Base-by-base conservation (phyloP, 2,797 vertebrate species). In the Poecilia picta region DNA sequence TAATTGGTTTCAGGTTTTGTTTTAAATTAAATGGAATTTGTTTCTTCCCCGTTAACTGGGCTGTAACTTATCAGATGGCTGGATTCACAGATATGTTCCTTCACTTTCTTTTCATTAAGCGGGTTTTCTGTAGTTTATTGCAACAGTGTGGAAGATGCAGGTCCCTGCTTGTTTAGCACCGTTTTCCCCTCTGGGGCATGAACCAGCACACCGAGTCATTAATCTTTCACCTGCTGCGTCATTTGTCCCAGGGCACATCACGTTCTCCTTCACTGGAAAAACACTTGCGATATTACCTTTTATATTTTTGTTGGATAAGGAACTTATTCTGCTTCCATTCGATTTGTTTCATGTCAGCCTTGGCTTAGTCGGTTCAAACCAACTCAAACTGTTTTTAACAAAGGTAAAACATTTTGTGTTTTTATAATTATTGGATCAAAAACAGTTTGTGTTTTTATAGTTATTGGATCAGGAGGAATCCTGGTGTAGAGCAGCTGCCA, bases 111-210 rank as follows among this genome's bases (percentile, higher is more conserved):
- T 74, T 28, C 18, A 25, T 5, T 12, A 12, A 49, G 45, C 12
- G 16, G 51, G 45, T 47, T 53, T 74, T 28, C 53, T 18, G 16
- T 28, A 64, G 3, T 10, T 12, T 28, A 75, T 82, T 82, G 86
- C 47, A 68, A 51, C 80, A 78, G 78, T 85, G 77, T 70, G 8
- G 79, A 73, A 73, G 68, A 80, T 13, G 75, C 94, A 95, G 87
- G 95, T 94, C 89, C 83, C 92, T 91, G 95, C 95, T 95, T 95
- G 95, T 89, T 83, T 82, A 59, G 88, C 92, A 92, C 87, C 31
- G 79, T 62, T 80, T 85, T 31, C 66, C 84, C 93, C 91, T 91
- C 18, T 3, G 85, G 85, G 88, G 53, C 23, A 18, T 1, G 23
- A 74, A 80, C 51, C 45, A 85, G 76, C 80, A 80, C 76, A 78